phyloP scores from a whole-genome alignment of 2,113 vertebrate species.

The Sphyrna mokarran region DNA sequence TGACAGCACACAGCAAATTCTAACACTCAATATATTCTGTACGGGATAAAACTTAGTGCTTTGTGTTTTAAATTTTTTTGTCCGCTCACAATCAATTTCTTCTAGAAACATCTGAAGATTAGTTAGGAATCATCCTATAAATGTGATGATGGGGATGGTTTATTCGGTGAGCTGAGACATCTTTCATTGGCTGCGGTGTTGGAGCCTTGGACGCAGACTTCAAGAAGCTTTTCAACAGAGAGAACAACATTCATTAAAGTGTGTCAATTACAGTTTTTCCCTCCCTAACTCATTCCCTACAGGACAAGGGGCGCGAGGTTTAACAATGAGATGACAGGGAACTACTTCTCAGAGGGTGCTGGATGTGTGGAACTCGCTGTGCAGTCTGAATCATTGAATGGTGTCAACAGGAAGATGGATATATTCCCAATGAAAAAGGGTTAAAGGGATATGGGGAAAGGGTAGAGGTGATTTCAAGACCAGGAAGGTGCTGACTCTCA shows the following conservation, averaged over 20 bases:
- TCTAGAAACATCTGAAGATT: slow-evolving; percentile 23
- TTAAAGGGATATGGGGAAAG: too few relatives aligned
- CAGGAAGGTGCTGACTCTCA: not conserved
- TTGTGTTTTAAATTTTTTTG: slow-evolving; percentile 4
- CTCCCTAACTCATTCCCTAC: not conserved
- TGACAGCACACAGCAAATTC: slow-evolving; percentile 23
- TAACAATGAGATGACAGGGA: too few relatives aligned
- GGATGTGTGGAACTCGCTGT: too few relatives aligned
- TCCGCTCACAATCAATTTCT: slow-evolving; percentile 20
- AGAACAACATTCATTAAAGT: not conserved
- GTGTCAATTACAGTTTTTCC: not conserved
- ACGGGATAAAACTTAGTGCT: slow-evolving; percentile 20
- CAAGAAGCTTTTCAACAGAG: not conserved
- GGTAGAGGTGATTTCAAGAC: too few relatives aligned
- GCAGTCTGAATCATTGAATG: too few relatives aligned
- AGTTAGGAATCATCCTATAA: slow-evolving; percentile 11
- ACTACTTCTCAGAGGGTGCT: too few relatives aligned
- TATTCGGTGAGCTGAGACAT: not conserved
- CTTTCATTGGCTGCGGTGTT: not conserved
- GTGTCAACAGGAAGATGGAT: too few relatives aligned
- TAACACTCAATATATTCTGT: slow-evolving; percentile 29
- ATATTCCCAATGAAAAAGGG: too few relatives aligned
- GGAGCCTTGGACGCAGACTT: not conserved
- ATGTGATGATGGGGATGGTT: not conserved
- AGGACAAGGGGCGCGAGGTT: too few relatives aligned